Percentiles rank a stretch among this genome's conserved stretches.
Conservation (phyloP, 1,140 invertebrate species). For the Sinella curviseta region DNA sequence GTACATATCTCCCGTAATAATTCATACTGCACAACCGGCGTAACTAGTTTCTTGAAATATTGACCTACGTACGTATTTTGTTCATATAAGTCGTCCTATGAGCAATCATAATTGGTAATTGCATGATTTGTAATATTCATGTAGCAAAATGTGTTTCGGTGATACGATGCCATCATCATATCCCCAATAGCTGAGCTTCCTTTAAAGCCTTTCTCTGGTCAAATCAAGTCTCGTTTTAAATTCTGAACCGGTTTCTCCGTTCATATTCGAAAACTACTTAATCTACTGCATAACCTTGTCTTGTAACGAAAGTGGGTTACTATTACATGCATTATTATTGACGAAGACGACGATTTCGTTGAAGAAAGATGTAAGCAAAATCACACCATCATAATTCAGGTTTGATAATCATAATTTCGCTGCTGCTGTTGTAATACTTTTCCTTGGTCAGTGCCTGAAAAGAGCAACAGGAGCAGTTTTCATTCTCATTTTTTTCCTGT, state of each 20-base stretch:
- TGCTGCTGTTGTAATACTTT: constrained; percentile 5
- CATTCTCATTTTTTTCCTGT: too few relatives aligned
- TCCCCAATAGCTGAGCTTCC: not conserved
- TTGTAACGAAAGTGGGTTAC: constrained; percentile 20
- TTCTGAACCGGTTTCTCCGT: not conserved
- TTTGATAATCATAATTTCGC: not conserved
- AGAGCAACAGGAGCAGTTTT: too few relatives aligned
- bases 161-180: constrained; percentile 6
- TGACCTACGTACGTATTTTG: too few relatives aligned
- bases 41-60: too few relatives aligned
- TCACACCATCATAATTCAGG: constrained; percentile 16
- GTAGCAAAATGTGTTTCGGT: not conserved
- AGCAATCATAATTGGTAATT: too few relatives aligned
- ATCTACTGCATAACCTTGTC: not conserved
- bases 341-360: too few relatives aligned
- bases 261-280: too few relatives aligned
- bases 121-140: not conserved
- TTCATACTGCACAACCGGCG: too few relatives aligned
- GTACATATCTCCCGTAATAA: not conserved
- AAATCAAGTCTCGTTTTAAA: constrained; percentile 13
- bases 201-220: not conserved
- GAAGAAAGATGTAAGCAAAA: not conserved
- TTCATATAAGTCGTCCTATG: too few relatives aligned
- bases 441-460: too few relatives aligned
- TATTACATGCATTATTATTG: not conserved